phyloP scores from a whole-genome alignment of 2,113 vertebrate species.

The Strix uralensis region DNA sequence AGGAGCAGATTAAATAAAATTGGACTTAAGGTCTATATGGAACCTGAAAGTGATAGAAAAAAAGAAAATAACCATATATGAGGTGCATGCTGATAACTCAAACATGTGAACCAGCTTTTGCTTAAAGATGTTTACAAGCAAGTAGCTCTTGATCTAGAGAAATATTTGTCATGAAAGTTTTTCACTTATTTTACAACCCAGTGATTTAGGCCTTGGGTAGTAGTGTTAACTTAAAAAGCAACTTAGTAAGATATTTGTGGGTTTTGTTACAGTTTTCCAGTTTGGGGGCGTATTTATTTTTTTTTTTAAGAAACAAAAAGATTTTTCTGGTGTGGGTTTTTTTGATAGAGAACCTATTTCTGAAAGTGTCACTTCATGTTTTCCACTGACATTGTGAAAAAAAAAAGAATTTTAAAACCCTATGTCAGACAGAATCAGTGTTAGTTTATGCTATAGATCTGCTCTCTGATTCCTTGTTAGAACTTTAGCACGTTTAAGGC shows the following conservation, averaged over 20 bases:
- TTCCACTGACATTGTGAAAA: neutral
- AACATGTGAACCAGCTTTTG: neutral
- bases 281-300: fast-evolving
- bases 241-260: neutral
- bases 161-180: neutral
- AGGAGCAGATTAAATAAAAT: neutral
- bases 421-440: neutral
- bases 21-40: neutral
- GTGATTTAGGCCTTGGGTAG: neutral
- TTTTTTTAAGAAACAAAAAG: neutral
- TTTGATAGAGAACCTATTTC: neutral
- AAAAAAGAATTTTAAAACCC: neutral
- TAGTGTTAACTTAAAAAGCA: neutral
- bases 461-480: neutral
- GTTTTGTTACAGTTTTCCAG: neutral
- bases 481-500: neutral
- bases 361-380: neutral
- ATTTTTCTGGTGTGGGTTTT: neutral
- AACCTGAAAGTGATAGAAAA: neutral
- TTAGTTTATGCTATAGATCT: neutral
- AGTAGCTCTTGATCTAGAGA: neutral
- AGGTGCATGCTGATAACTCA: neutral
- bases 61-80: fast-evolving
- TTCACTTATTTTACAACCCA: neutral
- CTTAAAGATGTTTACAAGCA: neutral